Percentiles rank a stretch among this genome's conserved stretches.
These are phyloP conservation scores for Mormyrops attenuatus DNA, from an alignment of 2,797 vertebrate species.

Conservation along the genomic window DNA sequence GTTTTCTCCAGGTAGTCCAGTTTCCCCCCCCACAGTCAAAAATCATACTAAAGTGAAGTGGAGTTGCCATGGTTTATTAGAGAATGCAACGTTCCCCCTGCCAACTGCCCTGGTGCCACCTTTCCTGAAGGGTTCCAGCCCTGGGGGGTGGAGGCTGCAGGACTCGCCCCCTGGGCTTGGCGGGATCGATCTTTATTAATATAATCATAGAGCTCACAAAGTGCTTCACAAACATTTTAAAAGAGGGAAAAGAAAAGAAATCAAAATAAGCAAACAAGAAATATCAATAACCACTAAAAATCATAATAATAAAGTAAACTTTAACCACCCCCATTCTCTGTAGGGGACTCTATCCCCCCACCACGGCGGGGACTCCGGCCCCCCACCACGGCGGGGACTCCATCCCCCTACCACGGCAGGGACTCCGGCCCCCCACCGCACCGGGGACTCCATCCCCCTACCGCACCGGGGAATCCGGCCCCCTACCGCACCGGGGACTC, in stretches of 20 bases:
- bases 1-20: neutral
- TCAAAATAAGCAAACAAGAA: neutral
- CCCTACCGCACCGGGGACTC: too few relatives aligned
- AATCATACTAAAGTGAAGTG: neutral
- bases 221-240: neutral
- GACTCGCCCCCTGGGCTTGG: conserved; percentile 38
- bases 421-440: too few relatives aligned
- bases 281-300: neutral
- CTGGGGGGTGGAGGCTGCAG: conserved; percentile 44
- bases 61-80: neutral
- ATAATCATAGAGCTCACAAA: neutral
- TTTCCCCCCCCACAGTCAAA: neutral
- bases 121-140: conserved; percentile 51
- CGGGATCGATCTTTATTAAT: conserved; percentile 26
- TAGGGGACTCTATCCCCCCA: neutral
- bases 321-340: neutral
- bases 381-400: too few relatives aligned
- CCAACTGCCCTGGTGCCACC: conserved; percentile 32
- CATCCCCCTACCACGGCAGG: too few relatives aligned
- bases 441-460: too few relatives aligned
- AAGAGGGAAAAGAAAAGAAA: neutral
- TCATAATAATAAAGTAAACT: too few relatives aligned
- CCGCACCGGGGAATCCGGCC: too few relatives aligned
- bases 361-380: too few relatives aligned
- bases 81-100: neutral